Percentiles rank a stretch among this genome's conserved stretches.
These are phyloP conservation scores for Aromia moschata DNA, from an alignment of 2,888 invertebrate species.

Conservation along the genomic window DNA sequence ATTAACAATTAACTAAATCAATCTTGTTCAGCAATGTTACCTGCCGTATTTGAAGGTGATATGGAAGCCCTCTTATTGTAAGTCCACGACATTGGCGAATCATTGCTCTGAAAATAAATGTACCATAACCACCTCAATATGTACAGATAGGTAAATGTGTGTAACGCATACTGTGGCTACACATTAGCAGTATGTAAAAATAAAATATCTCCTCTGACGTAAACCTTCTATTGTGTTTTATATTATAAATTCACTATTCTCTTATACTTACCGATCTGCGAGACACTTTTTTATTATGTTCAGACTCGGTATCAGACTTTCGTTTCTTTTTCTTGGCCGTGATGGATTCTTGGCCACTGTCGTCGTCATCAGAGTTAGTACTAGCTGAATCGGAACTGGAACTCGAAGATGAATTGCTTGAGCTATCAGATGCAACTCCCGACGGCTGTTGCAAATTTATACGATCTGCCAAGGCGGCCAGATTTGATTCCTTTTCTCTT, in stretches of 20 bases:
- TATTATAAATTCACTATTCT: neutral
- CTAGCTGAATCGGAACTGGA: constrained; percentile 61
- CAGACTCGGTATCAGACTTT: constrained; percentile 64
- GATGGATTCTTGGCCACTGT: constrained; percentile 90
- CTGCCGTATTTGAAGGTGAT: constrained; percentile 33
- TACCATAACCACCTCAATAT: neutral
- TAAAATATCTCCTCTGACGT: too few relatives aligned
- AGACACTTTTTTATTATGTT: constrained; percentile 52
- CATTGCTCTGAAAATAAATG: constrained; percentile 38
- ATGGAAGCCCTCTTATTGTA: constrained; percentile 49
- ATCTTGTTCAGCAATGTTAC: constrained; percentile 13
- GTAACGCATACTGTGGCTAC: too few relatives aligned
- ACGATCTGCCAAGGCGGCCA: constrained; percentile 80
- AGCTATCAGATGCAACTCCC: constrained; percentile 94
- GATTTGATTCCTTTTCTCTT: constrained; percentile 75
- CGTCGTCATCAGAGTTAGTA: constrained; percentile 67
- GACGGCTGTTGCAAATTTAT: constrained; percentile 88
- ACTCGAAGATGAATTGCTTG: constrained; percentile 84
- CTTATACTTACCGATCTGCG: constrained; percentile 49
- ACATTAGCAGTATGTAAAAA: too few relatives aligned
- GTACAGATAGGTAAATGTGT: neutral
- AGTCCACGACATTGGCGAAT: constrained; percentile 40
- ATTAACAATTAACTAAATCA: neutral
- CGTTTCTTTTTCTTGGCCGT: constrained; percentile 85
- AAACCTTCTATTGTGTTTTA: too few relatives aligned